Evolutionary conservation across 2,113 vertebrate species (phyloP).

Genomic region (Catagonus wagneri): DNA sequence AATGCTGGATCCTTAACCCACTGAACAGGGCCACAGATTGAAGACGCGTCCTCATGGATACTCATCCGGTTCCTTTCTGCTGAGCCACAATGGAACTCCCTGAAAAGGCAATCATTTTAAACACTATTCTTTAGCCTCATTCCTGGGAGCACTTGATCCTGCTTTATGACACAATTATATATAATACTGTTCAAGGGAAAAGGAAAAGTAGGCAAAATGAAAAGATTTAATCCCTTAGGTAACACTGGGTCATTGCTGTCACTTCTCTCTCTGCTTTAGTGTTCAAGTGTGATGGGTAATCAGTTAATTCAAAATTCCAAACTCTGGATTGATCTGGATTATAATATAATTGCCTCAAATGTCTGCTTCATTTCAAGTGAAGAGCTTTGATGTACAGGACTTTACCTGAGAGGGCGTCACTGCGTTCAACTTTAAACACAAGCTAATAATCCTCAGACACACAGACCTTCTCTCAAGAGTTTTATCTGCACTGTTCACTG

Average conservation of each 20-base stretch:
- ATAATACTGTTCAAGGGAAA: background rate
- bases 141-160: constrained; percentile 23
- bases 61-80: no score
- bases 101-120: background rate
- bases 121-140: background rate
- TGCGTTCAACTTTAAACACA: background rate
- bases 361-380: constrained; percentile 13
- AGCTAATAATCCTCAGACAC: background rate
- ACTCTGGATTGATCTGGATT: background rate
- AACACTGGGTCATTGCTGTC: background rate
- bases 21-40: no score
- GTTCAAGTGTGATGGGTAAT: background rate
- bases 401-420: background rate
- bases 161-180: background rate
- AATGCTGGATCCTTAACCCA: no score
- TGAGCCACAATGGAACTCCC: no score
- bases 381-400: background rate
- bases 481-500: background rate
- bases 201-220: background rate
- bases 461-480: background rate
- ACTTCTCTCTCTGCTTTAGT: background rate
- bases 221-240: background rate
- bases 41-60: no score
- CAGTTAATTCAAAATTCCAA: background rate
- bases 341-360: constrained; percentile 13